Evolutionary conservation across 2,113 vertebrate species (phyloP), one percentile per base, ranked within the genome.

Genomic region (Lagenorhynchus albirostris): DNA sequence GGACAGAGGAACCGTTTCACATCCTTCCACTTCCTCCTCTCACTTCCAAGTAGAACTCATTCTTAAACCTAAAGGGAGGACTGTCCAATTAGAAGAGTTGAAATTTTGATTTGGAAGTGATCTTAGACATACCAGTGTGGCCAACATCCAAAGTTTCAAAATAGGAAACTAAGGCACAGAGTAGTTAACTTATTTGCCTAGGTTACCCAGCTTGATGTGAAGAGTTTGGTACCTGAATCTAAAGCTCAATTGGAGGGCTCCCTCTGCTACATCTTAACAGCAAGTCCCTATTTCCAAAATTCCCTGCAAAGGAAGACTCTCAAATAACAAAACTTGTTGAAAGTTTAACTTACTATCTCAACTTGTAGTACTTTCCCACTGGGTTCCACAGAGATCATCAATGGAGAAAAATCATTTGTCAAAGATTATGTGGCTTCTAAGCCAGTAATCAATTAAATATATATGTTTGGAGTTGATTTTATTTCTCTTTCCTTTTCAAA

Each of bases 341-440:
- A 68, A 50, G 26, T 44, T 88, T 87, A 71, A 71, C 74, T 96
- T 74, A 44, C 21, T 55, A 65, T 76, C 94, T 91, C 21, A 70
- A 47, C 63, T 38, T 81, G 1, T 21, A 84, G 31, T 74, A 5
- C 38, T 65, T 91, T 71, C 50, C 21, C 36, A 79, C 4, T 53
- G 23, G 29, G 15, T 70, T 92, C 58, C 73, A n/a, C 1, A 79
- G 62, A 76, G 13, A 65, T 74, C 50, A 58, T 62, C 38, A 80
- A 5, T 71, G 67, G 25, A 91, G n/a, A 87, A 87, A 92, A 96
- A 63, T 62, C 10, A 80, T 47, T 95, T 96, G 53, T 80, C 53
- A 2, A 90, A 96, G 33, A 26, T 70, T 36, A 92, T 50, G 20
- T 15, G 88, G 3, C 33, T 79, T 82, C 29, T 87, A 79, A 76